Conservation (phyloP, 2,797 vertebrate genomes). For the Tapera naevia region DNA sequence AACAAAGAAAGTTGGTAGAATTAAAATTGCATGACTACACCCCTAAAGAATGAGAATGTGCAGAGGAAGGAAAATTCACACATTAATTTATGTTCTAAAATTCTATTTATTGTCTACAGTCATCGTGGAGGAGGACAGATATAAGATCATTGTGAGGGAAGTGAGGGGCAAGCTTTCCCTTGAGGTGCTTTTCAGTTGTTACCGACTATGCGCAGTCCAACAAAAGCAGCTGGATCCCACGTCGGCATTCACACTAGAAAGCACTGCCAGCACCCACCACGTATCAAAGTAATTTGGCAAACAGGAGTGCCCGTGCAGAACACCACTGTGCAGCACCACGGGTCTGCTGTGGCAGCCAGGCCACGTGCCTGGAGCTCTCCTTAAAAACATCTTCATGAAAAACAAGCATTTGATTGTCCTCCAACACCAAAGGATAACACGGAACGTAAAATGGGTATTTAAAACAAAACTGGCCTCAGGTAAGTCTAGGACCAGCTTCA, state of each 20-base stretch:
- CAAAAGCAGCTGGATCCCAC: neutral
- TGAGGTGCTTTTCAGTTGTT: neutral
- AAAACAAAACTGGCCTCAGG: neutral
- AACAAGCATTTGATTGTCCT: neutral
- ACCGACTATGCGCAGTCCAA: neutral
- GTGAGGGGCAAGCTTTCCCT: neutral
- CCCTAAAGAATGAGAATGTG: neutral
- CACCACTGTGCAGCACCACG: rapidly evolving
- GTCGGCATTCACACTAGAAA: neutral
- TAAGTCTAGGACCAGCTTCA: neutral
- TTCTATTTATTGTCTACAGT: neutral
- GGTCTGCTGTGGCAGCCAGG: neutral
- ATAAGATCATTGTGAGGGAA: neutral
- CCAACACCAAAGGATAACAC: neutral
- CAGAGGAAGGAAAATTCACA: neutral
- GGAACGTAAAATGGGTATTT: neutral
- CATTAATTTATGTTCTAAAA: neutral
- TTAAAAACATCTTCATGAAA: neutral
- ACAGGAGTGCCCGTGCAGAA: neutral
- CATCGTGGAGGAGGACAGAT: neutral
- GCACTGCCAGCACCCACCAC: neutral
- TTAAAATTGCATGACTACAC: neutral
- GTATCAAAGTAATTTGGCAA: neutral
- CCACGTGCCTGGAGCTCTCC: neutral
- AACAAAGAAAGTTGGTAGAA: neutral